Evolutionary conservation across 1,140 invertebrate genomes (phyloP).

Genomic region (Marisa cornuarietis): DNA sequence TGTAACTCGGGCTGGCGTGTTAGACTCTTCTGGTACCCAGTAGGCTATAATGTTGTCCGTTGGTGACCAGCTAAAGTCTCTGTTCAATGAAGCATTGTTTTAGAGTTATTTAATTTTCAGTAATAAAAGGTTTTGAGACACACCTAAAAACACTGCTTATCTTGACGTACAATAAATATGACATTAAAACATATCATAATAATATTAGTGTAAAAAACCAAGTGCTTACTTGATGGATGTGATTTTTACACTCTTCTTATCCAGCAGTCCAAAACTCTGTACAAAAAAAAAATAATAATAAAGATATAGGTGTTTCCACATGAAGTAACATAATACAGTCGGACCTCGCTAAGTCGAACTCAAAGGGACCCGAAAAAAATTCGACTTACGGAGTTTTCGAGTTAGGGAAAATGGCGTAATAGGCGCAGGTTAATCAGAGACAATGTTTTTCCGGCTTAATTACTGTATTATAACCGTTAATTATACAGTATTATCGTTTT

Average conservation of each 20-base stretch:
- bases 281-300: too few species aligned
- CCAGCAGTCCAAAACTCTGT: slow-evolving; percentile 88
- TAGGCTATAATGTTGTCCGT: slow-evolving; percentile 96
- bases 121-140: background rate
- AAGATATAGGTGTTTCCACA: too few species aligned
- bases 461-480: too few species aligned
- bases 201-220: background rate
- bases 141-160: background rate
- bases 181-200: background rate
- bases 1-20: slow-evolving; percentile 73
- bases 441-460: too few species aligned
- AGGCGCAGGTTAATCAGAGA: too few species aligned
- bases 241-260: slow-evolving; percentile 95
- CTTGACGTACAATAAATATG: background rate
- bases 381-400: too few species aligned
- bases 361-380: too few species aligned
- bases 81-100: slow-evolving; percentile 36
- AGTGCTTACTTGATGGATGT: slow-evolving; percentile 78
- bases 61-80: slow-evolving; percentile 98
- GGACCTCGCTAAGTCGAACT: too few species aligned
- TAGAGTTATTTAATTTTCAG: background rate
- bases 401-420: too few species aligned
- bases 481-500: too few species aligned
- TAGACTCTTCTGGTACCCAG: slow-evolving; percentile 91
- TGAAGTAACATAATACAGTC: too few species aligned